These are phyloP conservation scores for Ammodytes marinus DNA, from an alignment of 2,113 vertebrate species.

Conservation along the genomic window DNA sequence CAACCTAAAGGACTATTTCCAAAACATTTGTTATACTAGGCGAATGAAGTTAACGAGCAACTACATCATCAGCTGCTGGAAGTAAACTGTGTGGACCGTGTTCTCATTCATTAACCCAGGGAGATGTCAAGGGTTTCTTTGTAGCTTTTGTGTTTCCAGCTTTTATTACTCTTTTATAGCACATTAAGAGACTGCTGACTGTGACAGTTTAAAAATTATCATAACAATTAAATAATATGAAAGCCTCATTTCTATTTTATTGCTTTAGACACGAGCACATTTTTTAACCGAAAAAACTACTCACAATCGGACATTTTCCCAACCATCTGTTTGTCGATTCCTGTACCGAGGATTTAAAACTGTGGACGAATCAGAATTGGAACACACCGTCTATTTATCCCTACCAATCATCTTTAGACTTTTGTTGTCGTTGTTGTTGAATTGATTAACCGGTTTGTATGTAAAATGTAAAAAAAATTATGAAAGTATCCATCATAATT, in stretches of 20 bases:
- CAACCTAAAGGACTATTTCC: conserved; percentile 7
- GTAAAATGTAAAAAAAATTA: background rate
- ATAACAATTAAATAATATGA: conserved; percentile 9
- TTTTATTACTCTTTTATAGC: conserved; percentile 46
- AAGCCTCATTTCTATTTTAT: background rate
- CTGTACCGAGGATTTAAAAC: background rate
- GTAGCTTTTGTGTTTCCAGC: conserved; percentile 3
- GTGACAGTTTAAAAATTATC: conserved; percentile 2
- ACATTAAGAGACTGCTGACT: conserved; percentile 57
- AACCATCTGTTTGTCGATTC: background rate
- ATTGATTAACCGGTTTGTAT: background rate
- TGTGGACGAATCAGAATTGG: background rate
- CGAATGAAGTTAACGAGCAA: conserved; percentile 55
- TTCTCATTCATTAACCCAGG: conserved; percentile 34
- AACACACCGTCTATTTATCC: background rate
- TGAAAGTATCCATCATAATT: background rate
- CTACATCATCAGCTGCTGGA: conserved; percentile 44
- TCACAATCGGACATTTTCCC: background rate
- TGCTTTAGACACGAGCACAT: background rate
- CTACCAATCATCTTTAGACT: background rate
- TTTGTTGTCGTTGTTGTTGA: background rate
- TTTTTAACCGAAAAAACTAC: background rate
- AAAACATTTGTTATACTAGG: conserved; percentile 1
- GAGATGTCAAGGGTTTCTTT: background rate
- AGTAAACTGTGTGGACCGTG: background rate